Percentiles rank a stretch among this genome's conserved stretches.
phyloP scores from a whole-genome alignment of 2,888 invertebrate genomes.

The Scaptodrosophila latifasciaeformis region DNA sequence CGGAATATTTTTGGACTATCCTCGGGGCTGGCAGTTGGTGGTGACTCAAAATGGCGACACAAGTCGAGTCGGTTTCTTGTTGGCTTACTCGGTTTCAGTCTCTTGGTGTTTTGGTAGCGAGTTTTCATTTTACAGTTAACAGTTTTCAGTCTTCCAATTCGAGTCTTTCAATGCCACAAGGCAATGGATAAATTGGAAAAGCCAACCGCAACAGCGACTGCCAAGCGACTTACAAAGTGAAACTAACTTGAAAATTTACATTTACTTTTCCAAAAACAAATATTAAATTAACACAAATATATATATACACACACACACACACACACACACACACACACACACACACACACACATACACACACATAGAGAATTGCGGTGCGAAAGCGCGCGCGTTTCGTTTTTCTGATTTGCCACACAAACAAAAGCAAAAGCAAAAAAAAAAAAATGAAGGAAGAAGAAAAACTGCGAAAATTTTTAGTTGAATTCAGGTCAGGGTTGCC shows the following conservation, averaged over 20 bases:
- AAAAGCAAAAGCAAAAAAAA: background rate
- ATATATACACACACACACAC: slow-evolving; percentile 5
- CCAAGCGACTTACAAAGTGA: slow-evolving; percentile 1
- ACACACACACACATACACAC: background rate
- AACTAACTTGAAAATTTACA: slow-evolving; percentile 2
- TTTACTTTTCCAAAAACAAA: slow-evolving; percentile 1
- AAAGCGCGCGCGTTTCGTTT: slow-evolving; percentile 24
- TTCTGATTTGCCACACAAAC: slow-evolving; percentile 35
- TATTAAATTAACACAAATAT: slow-evolving; percentile 11
- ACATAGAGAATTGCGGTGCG: slow-evolving; percentile 6
- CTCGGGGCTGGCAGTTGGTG: no score
- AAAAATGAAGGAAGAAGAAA: slow-evolving; percentile 14
- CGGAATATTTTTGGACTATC: no score
- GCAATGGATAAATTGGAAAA: no score
- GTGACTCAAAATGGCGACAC: no score
- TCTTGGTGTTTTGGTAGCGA: no score
- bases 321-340: slow-evolving; percentile 10
- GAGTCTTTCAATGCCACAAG: no score
- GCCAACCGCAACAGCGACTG: background rate
- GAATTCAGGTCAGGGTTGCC: slow-evolving; percentile 60
- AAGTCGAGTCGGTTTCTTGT: no score
- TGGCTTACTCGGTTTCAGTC: no score
- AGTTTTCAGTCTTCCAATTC: no score
- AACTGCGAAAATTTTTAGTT: slow-evolving; percentile 48
- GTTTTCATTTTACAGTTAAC: no score